These are phyloP conservation scores for Pseudorasbora parva DNA, from an alignment of 2,113 vertebrate species.

Conservation along the genomic window DNA sequence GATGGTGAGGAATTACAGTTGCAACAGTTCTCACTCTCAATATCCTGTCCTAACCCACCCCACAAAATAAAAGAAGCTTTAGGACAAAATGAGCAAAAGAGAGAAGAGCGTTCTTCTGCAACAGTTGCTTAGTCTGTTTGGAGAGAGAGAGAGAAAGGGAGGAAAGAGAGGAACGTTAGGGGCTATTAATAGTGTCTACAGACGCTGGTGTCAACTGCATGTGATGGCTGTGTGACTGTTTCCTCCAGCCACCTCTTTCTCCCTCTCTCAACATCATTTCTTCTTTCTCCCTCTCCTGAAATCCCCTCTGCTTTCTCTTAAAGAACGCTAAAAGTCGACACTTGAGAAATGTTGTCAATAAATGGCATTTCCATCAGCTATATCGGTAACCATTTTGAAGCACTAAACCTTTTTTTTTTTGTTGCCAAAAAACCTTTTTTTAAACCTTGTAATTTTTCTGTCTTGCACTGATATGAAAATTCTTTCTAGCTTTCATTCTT, in stretches of 20 bases:
- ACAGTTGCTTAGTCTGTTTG: neutral
- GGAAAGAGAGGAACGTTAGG: slow-evolving; percentile 56
- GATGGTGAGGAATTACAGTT: no score
- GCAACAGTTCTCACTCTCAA: no score
- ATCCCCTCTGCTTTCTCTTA: neutral
- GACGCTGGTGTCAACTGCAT: slow-evolving; percentile 63
- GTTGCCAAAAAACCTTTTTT: no score
- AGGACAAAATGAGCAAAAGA: neutral
- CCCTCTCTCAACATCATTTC: neutral
- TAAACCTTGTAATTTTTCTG: no score
- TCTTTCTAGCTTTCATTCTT: neutral
- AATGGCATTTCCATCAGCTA: no score
- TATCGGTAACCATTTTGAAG: no score
- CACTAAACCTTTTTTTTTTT: neutral
- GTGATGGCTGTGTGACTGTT: slow-evolving; percentile 56
- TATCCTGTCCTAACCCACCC: neutral
- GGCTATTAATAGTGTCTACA: slow-evolving; percentile 62
- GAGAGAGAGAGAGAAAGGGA: neutral
- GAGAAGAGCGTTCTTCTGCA: neutral
- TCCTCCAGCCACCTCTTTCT: slow-evolving; percentile 51
- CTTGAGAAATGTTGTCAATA: no score
- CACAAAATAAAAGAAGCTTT: neutral
- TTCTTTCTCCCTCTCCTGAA: slow-evolving; percentile 15
- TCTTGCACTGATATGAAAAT: neutral
- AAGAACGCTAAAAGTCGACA: no score